Base-by-base conservation (phyloP, 2,797 vertebrate genomes). In the Choloepus didactylus region DNA sequence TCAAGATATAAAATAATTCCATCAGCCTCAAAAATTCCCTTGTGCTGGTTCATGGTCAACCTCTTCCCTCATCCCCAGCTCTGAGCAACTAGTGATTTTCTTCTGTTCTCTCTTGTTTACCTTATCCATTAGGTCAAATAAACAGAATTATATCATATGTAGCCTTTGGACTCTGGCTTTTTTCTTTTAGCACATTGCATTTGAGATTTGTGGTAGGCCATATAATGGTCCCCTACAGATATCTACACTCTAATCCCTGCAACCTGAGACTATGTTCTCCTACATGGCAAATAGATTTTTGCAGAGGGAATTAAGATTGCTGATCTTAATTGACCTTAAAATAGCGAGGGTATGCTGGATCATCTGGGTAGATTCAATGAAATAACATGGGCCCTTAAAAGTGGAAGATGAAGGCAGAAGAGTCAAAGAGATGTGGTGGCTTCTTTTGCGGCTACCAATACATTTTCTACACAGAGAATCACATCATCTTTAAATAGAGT, bases 81-180 rank as follows among this genome's bases (percentile, higher is more conserved):
- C 18, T 51, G n/a, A 49, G 15, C 67, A 49, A 38, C 69, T 35
- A 44, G 31, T 46, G 27, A 35, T 10, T 1, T 86, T 21, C n/a
- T 70, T 89, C 31, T 21, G 38, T 19, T 44, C 38, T 44, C 46
- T 81, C 44, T 73, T 19, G 29, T 31, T 44, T 38, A 67, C 12
- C 35, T 77, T 27, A 66, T 77, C n/a, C 7, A 77, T 49, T 41
- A 77, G 5, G 14, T 66, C 7, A 15, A 38, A 31, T 69, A 89
- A 79, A 66, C 31, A 77, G 60, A 67, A 54, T 89, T 19, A 77
- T 31, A 54, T 84, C 51, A 83, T 93, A 95, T 38, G 18, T 51
- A 95, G 87, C 44, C 38, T 95, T 51, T 10, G 76, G 86, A 14
- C 23, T 66, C 16, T 29, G 54, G 31, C 10, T 15, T 54, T 64